Evolutionary conservation across 2,113 vertebrate species (phyloP).

Genomic region (Phylloscopus trochiloides): DNA sequence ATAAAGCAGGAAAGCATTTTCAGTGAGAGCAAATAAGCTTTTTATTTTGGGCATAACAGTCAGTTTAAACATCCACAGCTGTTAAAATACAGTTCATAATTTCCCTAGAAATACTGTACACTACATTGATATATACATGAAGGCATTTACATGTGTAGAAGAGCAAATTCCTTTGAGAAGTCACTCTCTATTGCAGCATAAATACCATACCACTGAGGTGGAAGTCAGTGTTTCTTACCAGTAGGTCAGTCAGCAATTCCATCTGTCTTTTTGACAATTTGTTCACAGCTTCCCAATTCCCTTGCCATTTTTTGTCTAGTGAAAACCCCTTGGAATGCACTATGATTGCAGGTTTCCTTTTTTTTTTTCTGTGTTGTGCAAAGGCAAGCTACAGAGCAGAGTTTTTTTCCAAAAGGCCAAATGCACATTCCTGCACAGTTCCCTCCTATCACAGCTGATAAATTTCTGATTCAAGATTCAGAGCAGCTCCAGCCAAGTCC

Average conservation of each 20-base stretch:
- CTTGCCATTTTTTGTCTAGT: not conserved
- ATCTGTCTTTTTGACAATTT: slow-evolving; percentile 56
- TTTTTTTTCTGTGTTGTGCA: not conserved
- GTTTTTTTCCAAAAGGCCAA: not conserved
- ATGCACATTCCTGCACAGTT: not conserved
- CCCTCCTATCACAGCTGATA: not conserved
- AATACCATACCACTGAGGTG: not conserved
- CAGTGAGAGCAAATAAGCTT: not conserved
- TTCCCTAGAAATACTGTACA: not conserved
- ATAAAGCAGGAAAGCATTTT: not conserved
- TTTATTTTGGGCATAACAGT: not conserved
- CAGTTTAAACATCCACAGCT: not conserved
- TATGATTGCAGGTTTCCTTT: not conserved
- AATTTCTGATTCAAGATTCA: slow-evolving; percentile 4
- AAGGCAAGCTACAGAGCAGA: not conserved
- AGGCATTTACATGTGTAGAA: slow-evolving; percentile 13
- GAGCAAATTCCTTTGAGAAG: slow-evolving; percentile 16
- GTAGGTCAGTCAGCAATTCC: slow-evolving; percentile 19
- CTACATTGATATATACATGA: not conserved
- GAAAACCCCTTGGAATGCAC: not conserved
- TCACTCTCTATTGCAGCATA: not conserved
- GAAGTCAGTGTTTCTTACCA: slow-evolving; percentile 24
- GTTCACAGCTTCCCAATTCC: slow-evolving; percentile 28
- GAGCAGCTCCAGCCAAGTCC: not conserved
- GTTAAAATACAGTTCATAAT: not conserved